Evolutionary conservation across 1,140 invertebrate genomes (phyloP).

Genomic region (Platorchestia sp.): DNA sequence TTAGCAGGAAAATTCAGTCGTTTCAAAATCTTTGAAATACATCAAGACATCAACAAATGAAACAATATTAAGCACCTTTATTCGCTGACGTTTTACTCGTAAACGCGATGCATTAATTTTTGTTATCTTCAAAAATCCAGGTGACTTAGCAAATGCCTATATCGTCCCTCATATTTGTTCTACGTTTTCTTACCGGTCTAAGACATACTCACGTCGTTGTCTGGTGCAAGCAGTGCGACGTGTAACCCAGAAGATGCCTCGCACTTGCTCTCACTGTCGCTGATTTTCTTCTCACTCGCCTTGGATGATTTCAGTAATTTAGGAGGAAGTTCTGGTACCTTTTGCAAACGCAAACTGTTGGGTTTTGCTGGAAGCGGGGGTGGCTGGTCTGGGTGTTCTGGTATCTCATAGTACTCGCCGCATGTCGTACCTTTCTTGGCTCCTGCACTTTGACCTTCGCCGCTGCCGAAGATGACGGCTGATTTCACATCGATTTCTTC

Average conservation of each 20-base stretch:
- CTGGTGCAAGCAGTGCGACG: background rate
- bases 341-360: slow-evolving; percentile 23
- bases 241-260: background rate
- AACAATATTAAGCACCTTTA: too few relatives aligned
- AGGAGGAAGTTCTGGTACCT: slow-evolving; percentile 5
- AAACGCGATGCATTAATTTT: background rate
- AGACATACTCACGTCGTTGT: background rate
- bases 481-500: background rate
- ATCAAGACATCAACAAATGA: too few relatives aligned
- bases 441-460: background rate
- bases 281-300: background rate
- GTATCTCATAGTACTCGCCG: slow-evolving; percentile 37
- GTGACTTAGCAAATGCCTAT: background rate
- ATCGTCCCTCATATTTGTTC: background rate
- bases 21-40: too few relatives aligned
- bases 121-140: background rate
- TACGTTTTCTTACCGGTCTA: background rate
- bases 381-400: background rate
- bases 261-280: background rate
- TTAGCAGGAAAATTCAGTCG: too few relatives aligned
- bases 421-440: background rate
- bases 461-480: background rate
- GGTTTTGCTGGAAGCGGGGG: slow-evolving; percentile 15
- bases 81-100: too few relatives aligned
- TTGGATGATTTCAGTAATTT: background rate